These are phyloP conservation scores for Caenorhabditis remanei DNA, from an alignment of 1,140 invertebrate species.

Conservation along the genomic window DNA sequence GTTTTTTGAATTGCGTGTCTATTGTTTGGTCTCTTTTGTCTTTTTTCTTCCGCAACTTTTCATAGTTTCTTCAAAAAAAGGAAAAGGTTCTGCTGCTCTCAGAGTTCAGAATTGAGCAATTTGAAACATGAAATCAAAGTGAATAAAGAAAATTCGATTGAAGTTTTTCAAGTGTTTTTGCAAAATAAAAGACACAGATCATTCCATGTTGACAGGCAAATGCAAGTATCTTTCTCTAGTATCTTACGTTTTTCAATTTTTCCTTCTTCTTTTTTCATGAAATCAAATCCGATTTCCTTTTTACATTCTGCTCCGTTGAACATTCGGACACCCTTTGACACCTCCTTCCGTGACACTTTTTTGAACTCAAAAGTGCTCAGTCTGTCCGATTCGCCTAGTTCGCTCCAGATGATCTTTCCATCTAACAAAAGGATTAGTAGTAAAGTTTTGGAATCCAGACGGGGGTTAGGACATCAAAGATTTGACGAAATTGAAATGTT, in stretches of 20 bases:
- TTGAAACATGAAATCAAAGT: constrained; percentile 29
- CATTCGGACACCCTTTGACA: constrained; percentile 28
- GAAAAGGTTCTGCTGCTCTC: not conserved
- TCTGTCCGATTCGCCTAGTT: not conserved
- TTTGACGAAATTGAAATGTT: not conserved
- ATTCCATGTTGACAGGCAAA: not conserved
- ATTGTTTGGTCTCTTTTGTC: constrained; percentile 22
- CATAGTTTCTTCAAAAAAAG: not conserved
- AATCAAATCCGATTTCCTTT: constrained; percentile 39
- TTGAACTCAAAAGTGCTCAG: not conserved
- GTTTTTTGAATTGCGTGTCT: constrained; percentile 11
- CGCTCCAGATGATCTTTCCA: not conserved
- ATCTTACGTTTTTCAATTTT: constrained; percentile 7
- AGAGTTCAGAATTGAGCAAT: not conserved
- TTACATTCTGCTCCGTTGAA: constrained; percentile 34
- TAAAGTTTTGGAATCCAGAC: constrained; percentile 4
- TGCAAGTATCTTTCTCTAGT: not conserved
- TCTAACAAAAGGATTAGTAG: not conserved
- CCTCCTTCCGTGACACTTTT: constrained; percentile 19
- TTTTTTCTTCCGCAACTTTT: constrained; percentile 12
- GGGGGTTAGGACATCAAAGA: not conserved
- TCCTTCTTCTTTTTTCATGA: not conserved
- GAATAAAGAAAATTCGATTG: not conserved
- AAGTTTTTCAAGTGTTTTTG: not conserved
- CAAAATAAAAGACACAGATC: constrained; percentile 30